These are phyloP conservation scores for Calonectris borealis DNA, from an alignment of 2,113 vertebrate species.

Conservation along the genomic window DNA sequence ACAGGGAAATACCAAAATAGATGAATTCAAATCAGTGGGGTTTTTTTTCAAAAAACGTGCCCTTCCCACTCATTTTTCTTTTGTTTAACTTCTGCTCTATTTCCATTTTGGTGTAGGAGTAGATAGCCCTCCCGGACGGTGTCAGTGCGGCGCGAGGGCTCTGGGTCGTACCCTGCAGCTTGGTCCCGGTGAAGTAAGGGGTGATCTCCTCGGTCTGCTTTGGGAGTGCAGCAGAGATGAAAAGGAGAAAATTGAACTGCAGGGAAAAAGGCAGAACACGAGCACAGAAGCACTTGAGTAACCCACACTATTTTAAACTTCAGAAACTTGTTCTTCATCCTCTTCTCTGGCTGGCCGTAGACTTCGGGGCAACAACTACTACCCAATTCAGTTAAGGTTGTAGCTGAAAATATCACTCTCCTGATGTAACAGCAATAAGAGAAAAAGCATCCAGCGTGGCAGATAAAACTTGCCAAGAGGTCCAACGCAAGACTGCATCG, in stretches of 20 bases:
- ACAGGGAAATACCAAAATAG: neutral
- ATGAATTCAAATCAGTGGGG: neutral
- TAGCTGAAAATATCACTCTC: neutral
- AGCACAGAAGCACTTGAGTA: neutral
- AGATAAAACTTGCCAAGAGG: neutral
- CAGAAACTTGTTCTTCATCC: neutral
- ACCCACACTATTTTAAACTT: neutral
- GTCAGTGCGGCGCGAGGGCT: rapidly evolving
- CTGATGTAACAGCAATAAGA: neutral
- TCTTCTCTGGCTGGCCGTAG: neutral
- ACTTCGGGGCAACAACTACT: neutral
- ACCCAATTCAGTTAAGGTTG: neutral
- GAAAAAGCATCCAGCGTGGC: neutral
- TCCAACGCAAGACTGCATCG: neutral
- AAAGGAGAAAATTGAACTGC: neutral
- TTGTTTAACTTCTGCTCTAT: neutral
- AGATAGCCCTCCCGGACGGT: neutral
- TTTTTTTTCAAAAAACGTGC: neutral
- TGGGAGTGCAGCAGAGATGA: neutral
- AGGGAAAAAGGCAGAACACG: too few relatives aligned
- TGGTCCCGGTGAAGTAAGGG: rapidly evolving
- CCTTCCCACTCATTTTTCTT: neutral
- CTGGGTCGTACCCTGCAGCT: rapidly evolving
- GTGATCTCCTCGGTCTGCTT: neutral
- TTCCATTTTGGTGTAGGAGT: neutral